Conservation (phyloP, 2,888 invertebrate species). For the Ptilodon capucinus region DNA sequence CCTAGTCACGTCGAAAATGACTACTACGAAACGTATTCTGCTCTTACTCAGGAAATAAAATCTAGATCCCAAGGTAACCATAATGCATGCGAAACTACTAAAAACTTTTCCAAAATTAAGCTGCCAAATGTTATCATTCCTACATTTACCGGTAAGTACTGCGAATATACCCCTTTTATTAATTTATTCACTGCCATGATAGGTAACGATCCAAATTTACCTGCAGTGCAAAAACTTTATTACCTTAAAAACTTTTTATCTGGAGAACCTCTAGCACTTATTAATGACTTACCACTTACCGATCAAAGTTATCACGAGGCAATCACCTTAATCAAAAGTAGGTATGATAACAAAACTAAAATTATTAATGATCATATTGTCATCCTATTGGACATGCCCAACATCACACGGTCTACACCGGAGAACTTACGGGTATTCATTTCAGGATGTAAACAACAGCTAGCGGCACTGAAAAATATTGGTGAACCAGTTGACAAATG, state of each 20-base stretch:
- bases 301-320: slow-evolving; percentile 1
- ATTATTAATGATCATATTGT: neutral
- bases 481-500: neutral
- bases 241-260: neutral
- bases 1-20: too few species aligned
- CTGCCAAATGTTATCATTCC: too few species aligned
- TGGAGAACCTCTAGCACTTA: neutral
- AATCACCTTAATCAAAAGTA: neutral
- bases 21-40: too few species aligned
- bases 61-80: too few species aligned
- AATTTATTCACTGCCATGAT: too few species aligned
- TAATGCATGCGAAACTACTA: too few species aligned
- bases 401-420: neutral
- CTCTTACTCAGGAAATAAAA: too few species aligned
- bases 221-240: too few species aligned
- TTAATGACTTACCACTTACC: neutral
- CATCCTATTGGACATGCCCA: neutral
- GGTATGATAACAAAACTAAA: neutral
- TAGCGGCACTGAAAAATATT: slow-evolving; percentile 1
- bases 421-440: neutral
- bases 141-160: too few species aligned
- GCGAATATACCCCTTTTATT: too few species aligned
- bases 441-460: neutral
- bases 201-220: too few species aligned
- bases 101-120: too few species aligned